phyloP scores from a whole-genome alignment of 2,113 vertebrate species.

The Alligator mississippiensis region DNA sequence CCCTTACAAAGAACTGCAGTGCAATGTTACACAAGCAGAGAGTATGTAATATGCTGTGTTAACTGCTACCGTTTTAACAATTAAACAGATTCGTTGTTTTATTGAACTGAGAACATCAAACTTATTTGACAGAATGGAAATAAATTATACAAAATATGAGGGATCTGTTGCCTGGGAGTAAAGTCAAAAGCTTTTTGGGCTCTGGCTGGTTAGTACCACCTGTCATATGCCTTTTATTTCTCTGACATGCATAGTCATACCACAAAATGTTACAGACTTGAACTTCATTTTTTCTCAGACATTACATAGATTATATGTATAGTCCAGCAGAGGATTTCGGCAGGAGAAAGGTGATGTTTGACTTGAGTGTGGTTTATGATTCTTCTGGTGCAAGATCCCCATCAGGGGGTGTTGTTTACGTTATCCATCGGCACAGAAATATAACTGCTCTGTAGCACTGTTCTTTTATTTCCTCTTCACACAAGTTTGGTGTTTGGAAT shows the following conservation, averaged over 20 bases:
- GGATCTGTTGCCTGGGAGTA: background rate
- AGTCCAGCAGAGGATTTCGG: background rate
- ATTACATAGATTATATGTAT: background rate
- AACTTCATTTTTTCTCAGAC: background rate
- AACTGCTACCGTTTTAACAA: background rate
- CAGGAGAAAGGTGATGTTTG: background rate
- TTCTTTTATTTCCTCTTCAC: background rate
- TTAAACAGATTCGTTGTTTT: background rate
- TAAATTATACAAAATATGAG: background rate
- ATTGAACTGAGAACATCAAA: background rate
- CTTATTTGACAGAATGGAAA: slow-evolving; percentile 19
- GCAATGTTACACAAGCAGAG: background rate
- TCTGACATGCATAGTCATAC: accelerated
- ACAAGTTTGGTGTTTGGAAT: background rate
- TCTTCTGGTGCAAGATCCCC: background rate
- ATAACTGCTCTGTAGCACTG: background rate
- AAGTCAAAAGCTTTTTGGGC: background rate
- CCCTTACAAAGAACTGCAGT: background rate
- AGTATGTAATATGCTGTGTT: background rate
- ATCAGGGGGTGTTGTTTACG: background rate
- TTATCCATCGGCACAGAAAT: background rate
- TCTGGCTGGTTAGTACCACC: background rate
- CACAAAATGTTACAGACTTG: background rate
- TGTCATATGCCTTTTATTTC: accelerated
- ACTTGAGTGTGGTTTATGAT: background rate